A percentile compares a stretch with the other conserved stretches of the same genome.
Evolutionary conservation across 2,888 invertebrate genomes (phyloP).

Genomic region (Habrosyne pyritoides): DNA sequence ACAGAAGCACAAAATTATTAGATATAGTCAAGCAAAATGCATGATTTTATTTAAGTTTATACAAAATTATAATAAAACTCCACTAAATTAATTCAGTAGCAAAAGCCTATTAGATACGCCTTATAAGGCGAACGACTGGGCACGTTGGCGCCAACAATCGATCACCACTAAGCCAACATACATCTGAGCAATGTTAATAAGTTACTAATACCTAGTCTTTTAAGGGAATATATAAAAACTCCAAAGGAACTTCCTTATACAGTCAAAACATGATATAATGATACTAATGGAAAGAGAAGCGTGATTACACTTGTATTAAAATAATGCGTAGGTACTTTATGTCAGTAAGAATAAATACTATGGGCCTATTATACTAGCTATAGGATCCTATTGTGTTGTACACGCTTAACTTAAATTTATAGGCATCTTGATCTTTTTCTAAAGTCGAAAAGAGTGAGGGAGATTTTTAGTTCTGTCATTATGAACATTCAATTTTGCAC

Average conservation of each 20-base stretch:
- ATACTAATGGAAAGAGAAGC: constrained; percentile 11
- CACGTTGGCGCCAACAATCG: constrained; percentile 62
- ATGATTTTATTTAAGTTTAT: constrained; percentile 22
- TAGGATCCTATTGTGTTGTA: no score
- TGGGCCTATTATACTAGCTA: not conserved
- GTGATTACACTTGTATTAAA: not conserved
- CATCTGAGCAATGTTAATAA: constrained; percentile 43
- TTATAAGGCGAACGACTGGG: constrained; percentile 46
- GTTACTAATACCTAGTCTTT: constrained; percentile 27
- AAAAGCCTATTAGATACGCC: constrained; percentile 45
- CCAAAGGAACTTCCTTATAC: constrained; percentile 21
- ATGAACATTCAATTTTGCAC: no score
- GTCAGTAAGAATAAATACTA: not conserved
- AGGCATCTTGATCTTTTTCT: no score
- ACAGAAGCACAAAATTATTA: not conserved
- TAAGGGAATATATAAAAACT: constrained; percentile 27
- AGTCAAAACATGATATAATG: constrained; percentile 18
- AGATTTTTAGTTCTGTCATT: no score
- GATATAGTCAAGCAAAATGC: constrained; percentile 13
- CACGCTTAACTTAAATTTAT: no score
- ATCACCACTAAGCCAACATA: constrained; percentile 45
- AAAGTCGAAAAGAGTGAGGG: no score
- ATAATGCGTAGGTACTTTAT: not conserved
- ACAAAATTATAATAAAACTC: constrained; percentile 36
- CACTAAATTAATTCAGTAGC: constrained; percentile 28